These are phyloP conservation scores for Drosophila merina DNA, from an alignment of 2,888 invertebrate genomes.

Conservation along the genomic window DNA sequence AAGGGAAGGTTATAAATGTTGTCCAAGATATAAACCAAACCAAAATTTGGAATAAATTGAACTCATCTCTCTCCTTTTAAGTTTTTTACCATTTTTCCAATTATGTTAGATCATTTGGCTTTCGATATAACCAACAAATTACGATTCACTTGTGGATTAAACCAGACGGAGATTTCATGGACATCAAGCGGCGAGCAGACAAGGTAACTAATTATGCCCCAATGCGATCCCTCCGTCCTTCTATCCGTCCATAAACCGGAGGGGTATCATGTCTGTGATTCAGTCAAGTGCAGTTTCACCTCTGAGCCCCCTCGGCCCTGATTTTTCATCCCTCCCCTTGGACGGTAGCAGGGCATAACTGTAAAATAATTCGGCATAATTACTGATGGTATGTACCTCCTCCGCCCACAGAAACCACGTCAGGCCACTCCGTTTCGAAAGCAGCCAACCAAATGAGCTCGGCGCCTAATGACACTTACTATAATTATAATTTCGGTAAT, in stretches of 20 bases:
- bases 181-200: constrained; percentile 53
- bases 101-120: not conserved
- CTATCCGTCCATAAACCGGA: constrained; percentile 21
- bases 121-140: not conserved
- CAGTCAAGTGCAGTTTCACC: constrained; percentile 44
- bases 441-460: constrained; percentile 57
- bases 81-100: not conserved
- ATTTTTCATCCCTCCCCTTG: not conserved
- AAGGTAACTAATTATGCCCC: constrained; percentile 62
- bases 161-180: constrained; percentile 67
- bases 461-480: constrained; percentile 73
- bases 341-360: constrained; percentile 52
- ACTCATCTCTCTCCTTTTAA: not conserved
- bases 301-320: constrained; percentile 5
- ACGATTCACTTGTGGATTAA: constrained; percentile 58
- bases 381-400: constrained; percentile 39
- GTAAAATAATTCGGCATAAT: constrained; percentile 73
- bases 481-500: constrained; percentile 79
- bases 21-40: no score
- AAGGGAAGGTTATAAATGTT: not conserved
- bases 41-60: no score
- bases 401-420: constrained; percentile 6
- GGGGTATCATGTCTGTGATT: constrained; percentile 39
- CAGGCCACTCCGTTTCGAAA: constrained; percentile 26
- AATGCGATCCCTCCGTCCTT: constrained; percentile 23